Evolutionary conservation across 2,888 invertebrate species (phyloP), one percentile per base, ranked within the genome.

Genomic region (Fabriciana adippe): DNA sequence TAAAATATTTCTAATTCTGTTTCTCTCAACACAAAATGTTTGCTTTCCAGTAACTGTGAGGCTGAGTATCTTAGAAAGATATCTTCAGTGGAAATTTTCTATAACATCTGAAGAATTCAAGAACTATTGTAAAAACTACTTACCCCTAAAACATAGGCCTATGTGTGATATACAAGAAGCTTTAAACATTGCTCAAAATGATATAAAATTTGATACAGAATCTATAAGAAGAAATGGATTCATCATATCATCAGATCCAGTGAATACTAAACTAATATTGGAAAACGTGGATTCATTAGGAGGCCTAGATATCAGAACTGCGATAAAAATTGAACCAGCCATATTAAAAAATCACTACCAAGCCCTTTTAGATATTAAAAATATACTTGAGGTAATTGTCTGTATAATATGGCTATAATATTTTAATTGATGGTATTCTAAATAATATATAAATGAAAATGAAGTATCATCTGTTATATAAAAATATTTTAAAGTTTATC

Each of bases 291-390:
- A 87, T 1, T 84, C 83, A 0, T 81, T 95, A 48, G 93, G 92
- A 62, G 94, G 94, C 0, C 76, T 93, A 2, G 92, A 94, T 73
- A 92, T 95, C 57, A 85, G 86, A 66, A 89, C 93, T 15, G 93
- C 93, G 47, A 89, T 95, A 48, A 87, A 81, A 75, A 81, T 80
- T 21, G 93, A 94, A 75, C 96, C 96, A 14, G 94, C 94, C 72
- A 92, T 96, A 72, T 82, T 95, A 60, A 94, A 94, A 86, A 93
- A 94, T 63, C 89, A 93, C 60, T 93, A 93, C 68, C 91, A 92
- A 69, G 84, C 94, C 18, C 79, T 95, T 26, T 72, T 92, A 54
- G 86, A 92, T 80, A 94, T 94, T 31, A 89, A 94, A 67, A 81
- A 93, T 55, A 85, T 94, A 71, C 86, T 96, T 11, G 90, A 93